phyloP scores from a whole-genome alignment of 2,888 invertebrate genomes.

The Cosmorhoe ocellata region DNA sequence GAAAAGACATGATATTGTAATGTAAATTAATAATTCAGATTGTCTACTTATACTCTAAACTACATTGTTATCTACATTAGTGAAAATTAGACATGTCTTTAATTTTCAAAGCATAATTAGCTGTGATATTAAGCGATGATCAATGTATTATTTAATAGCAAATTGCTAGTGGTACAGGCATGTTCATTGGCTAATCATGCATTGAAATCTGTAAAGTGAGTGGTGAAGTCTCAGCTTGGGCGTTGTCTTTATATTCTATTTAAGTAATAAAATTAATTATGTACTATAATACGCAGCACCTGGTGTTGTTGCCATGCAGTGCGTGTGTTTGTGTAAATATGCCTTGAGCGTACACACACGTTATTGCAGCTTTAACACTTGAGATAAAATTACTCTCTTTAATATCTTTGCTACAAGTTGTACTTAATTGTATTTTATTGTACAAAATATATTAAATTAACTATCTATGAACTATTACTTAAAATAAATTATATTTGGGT shows the following conservation, averaged over 20 bases:
- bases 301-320: constrained; percentile 66
- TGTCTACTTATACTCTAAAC: constrained; percentile 82
- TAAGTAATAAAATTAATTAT: constrained; percentile 78
- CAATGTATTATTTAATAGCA: constrained; percentile 81
- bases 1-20: constrained; percentile 83
- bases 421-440: constrained; percentile 86
- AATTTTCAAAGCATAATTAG: constrained; percentile 83
- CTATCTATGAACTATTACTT: constrained; percentile 81
- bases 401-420: constrained; percentile 87
- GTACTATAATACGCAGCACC: constrained; percentile 81
- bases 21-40: constrained; percentile 82
- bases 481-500: constrained; percentile 79
- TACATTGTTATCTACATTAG: constrained; percentile 82
- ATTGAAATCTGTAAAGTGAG: constrained; percentile 80
- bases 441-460: constrained; percentile 86
- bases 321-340: constrained; percentile 82
- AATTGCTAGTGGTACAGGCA: constrained; percentile 78
- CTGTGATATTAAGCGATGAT: constrained; percentile 82
- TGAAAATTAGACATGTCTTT: constrained; percentile 82
- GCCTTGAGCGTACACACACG: constrained; percentile 81
- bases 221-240: constrained; percentile 78
- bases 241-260: constrained; percentile 80
- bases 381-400: constrained; percentile 82
- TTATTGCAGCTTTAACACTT: constrained; percentile 81
- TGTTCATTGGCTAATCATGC: constrained; percentile 83